phyloP scores from a whole-genome alignment of 2,888 invertebrate genomes.

The Beris morrisii region DNA sequence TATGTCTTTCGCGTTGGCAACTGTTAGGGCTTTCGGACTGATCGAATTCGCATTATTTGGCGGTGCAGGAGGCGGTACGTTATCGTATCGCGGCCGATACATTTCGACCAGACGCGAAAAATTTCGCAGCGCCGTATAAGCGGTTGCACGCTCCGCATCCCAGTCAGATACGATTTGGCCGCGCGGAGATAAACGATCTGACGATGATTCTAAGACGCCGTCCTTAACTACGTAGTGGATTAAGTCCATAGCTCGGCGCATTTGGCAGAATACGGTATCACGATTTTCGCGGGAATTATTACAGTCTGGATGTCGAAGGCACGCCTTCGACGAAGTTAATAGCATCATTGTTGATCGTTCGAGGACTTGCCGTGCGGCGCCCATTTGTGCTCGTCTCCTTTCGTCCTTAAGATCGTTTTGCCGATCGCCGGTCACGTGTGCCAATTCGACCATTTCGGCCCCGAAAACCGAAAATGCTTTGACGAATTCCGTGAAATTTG shows the following conservation, averaged over 20 bases:
- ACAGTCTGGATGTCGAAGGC: slow-evolving; percentile 92
- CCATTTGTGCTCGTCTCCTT: slow-evolving; percentile 92
- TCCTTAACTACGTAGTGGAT: slow-evolving; percentile 97
- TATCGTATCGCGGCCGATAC: slow-evolving; percentile 50
- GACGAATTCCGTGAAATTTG: slow-evolving; percentile 95
- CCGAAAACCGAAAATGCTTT: slow-evolving; percentile 98
- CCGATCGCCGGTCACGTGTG: slow-evolving; percentile 82
- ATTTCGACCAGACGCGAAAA: slow-evolving; percentile 81
- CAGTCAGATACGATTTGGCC: slow-evolving; percentile 60
- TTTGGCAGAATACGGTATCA: slow-evolving; percentile 97
- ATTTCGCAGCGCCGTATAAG: slow-evolving; percentile 76
- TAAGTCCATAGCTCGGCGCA: slow-evolving; percentile 94
- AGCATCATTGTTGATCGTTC: slow-evolving; percentile 97
- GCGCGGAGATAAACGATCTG: slow-evolving; percentile 41
- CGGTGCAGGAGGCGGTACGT: slow-evolving; percentile 36
- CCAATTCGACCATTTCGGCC: slow-evolving; percentile 97
- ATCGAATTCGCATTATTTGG: slow-evolving; percentile 35
- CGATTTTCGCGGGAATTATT: slow-evolving; percentile 91
- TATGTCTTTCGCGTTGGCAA: slow-evolving; percentile 40
- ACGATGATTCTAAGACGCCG: slow-evolving; percentile 75
- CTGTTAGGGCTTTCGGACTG: slow-evolving; percentile 34
- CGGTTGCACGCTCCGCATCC: slow-evolving; percentile 67
- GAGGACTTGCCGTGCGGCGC: slow-evolving; percentile 90
- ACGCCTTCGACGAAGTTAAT: slow-evolving; percentile 94
- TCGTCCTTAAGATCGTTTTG: slow-evolving; percentile 91